phyloP scores from a whole-genome alignment of 1,140 invertebrate species.

The Liolophura sinensis region DNA sequence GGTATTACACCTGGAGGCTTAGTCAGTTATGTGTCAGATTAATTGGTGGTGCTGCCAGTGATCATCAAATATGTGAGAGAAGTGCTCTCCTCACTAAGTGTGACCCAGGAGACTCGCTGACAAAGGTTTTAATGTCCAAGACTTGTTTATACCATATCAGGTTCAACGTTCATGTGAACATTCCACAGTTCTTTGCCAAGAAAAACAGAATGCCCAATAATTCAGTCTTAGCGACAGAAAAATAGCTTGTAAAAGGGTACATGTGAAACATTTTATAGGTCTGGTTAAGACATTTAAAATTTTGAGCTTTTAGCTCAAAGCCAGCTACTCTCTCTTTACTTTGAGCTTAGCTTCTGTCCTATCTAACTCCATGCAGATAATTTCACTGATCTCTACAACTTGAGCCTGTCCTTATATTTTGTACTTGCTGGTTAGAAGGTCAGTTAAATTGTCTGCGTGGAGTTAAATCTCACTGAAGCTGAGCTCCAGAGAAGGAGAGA shows the following conservation, averaged over 20 bases:
- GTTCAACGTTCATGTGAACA: slow-evolving; percentile 23
- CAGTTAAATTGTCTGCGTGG: too few species aligned
- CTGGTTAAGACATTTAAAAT: slow-evolving; percentile 25
- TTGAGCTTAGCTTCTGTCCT: too few species aligned
- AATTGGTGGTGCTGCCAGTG: slow-evolving; percentile 28
- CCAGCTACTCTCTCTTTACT: too few species aligned
- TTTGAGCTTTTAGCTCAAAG: too few species aligned
- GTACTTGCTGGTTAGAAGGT: too few species aligned
- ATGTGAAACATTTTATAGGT: slow-evolving; percentile 22
- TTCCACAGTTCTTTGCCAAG: slow-evolving; percentile 29
- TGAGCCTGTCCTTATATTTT: too few species aligned
- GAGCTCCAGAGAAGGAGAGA: too few species aligned
- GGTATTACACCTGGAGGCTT: slow-evolving; percentile 30
- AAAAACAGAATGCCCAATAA: slow-evolving; percentile 19
- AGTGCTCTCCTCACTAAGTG: slow-evolving; percentile 12
- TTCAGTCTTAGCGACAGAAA: slow-evolving; percentile 10
- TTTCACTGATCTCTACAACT: too few species aligned
- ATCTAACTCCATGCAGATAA: too few species aligned
- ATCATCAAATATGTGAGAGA: slow-evolving; percentile 22
- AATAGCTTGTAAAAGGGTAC: slow-evolving; percentile 21
- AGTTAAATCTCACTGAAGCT: too few species aligned
- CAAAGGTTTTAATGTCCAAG: slow-evolving; percentile 25
- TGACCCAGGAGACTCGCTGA: slow-evolving; percentile 22
- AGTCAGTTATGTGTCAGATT: slow-evolving; percentile 22
- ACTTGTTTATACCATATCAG: slow-evolving; percentile 21